A percentile compares a stretch with the other conserved stretches of the same genome.
Evolutionary conservation across 35 echinoderm and acorn worm species (phyloP).

Genomic region (Acanthaster planci): DNA sequence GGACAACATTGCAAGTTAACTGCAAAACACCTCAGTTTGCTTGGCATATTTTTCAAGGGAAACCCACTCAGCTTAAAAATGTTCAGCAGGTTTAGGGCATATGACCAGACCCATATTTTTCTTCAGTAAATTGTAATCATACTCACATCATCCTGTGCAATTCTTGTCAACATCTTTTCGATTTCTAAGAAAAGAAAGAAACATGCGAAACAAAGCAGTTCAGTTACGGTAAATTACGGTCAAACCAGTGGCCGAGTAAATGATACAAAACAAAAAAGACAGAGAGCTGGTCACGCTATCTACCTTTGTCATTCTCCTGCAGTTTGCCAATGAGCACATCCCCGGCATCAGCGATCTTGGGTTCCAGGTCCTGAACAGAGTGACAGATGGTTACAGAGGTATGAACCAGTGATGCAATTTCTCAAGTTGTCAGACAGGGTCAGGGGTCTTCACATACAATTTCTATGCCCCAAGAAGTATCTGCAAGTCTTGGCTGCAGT

Average conservation of each 20-base stretch:
- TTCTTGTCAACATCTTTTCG: conserved; percentile 72
- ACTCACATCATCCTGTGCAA: conserved; percentile 79
- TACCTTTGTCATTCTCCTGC: conserved; percentile 84
- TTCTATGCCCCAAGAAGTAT: too few species aligned
- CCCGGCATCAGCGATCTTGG: conserved; percentile 71
- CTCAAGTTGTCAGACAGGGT: too few species aligned
- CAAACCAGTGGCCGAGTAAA: not conserved
- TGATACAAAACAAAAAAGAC: not conserved
- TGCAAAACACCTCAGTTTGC: too few species aligned
- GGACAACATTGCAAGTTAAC: too few species aligned
- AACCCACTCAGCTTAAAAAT: too few species aligned
- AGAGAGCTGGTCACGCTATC: not conserved
- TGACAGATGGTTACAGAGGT: not conserved
- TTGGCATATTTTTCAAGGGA: too few species aligned
- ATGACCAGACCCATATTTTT: too few species aligned
- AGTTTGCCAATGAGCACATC: conserved; percentile 60
- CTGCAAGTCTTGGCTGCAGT: too few species aligned
- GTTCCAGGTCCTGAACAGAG: conserved; percentile 76
- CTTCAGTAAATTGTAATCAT: not conserved
- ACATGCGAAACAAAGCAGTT: not conserved
- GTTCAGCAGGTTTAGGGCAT: too few species aligned
- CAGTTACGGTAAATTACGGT: not conserved
- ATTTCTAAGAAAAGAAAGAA: conserved; percentile 63
- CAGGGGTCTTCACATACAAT: too few species aligned
- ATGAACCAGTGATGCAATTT: not conserved